A percentile compares a stretch with the other conserved stretches of the same genome.
These are phyloP conservation scores for Arctia plantaginis DNA, from an alignment of 2,888 invertebrate species.

Conservation along the genomic window DNA sequence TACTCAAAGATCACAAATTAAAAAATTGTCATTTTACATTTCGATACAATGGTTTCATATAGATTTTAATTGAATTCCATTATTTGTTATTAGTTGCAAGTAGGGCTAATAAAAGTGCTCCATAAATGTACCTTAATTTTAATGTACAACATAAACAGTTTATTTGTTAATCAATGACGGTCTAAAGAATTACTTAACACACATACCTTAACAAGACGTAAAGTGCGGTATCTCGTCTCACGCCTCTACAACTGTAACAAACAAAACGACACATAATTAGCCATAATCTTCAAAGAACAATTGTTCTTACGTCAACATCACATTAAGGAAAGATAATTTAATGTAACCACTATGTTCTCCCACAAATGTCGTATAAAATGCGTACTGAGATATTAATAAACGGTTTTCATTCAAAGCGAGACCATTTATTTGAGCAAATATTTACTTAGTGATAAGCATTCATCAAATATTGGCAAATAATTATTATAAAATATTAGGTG, in stretches of 20 bases:
- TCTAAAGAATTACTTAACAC: background rate
- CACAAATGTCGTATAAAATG: background rate
- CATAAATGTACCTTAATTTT: too few species aligned
- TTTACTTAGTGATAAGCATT: background rate
- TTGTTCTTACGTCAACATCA: background rate
- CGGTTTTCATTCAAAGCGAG: background rate
- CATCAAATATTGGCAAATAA: background rate
- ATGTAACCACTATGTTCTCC: background rate
- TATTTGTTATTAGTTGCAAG: too few species aligned
- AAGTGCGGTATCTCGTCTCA: constrained; percentile 18
- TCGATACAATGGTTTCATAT: too few species aligned
- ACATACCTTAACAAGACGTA: constrained; percentile 44
- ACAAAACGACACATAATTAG: constrained; percentile 11
- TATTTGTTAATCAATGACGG: background rate
- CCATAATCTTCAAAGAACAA: background rate
- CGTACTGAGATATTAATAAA: background rate
- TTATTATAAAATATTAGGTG: constrained; percentile 1
- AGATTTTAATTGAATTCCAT: too few species aligned
- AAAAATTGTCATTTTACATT: too few species aligned
- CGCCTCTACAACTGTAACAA: constrained; percentile 42
- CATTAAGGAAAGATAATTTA: background rate
- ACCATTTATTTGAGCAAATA: constrained; percentile 2
- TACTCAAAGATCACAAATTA: too few species aligned
- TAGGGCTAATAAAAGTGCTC: too few species aligned
- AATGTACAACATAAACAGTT: background rate